Percentiles rank a stretch among this genome's conserved stretches.
phyloP scores from a whole-genome alignment of 1,140 invertebrate genomes.

The Drosophila mayri region DNA sequence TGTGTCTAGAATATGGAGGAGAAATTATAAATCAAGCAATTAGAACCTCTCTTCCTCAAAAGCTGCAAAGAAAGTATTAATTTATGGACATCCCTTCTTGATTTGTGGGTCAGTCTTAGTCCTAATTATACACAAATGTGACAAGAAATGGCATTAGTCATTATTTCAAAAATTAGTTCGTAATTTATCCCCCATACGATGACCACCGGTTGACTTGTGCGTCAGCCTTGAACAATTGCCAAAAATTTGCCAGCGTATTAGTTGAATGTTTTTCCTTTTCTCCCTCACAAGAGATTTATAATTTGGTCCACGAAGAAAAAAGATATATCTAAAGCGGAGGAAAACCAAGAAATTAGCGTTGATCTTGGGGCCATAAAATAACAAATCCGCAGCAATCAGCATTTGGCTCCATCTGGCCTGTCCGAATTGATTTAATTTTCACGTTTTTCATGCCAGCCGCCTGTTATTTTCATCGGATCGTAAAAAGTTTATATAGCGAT shows the following conservation, averaged over 20 bases:
- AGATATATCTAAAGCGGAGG: conserved; percentile 8
- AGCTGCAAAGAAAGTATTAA: too few relatives aligned
- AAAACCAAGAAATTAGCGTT: conserved; percentile 34
- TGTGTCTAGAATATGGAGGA: background rate
- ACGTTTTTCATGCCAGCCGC: conserved; percentile 28
- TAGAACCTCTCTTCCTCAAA: background rate
- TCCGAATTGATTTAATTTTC: conserved; percentile 36
- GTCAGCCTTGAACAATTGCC: conserved; percentile 79
- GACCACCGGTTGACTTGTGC: conserved; percentile 37
- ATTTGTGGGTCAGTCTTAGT: conserved; percentile 22
- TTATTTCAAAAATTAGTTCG: conserved; percentile 3
- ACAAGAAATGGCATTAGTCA: conserved; percentile 30
- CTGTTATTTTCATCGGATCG: conserved; percentile 48
- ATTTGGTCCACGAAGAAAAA: conserved; percentile 18
- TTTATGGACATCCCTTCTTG: background rate
- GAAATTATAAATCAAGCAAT: background rate
- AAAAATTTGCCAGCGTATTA: conserved; percentile 52
- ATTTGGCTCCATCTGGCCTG: conserved; percentile 33
- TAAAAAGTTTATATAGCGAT: conserved; percentile 69
- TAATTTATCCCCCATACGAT: conserved; percentile 2
- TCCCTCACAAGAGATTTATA: conserved; percentile 49
- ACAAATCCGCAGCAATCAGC: conserved; percentile 51
- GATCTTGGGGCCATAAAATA: conserved; percentile 55
- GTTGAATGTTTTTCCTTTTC: conserved; percentile 28
- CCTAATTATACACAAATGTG: conserved; percentile 20